A percentile compares a stretch with the other conserved stretches of the same genome.
These are phyloP conservation scores for Phyllostomus discolor DNA, from an alignment of 2,113 vertebrate species.

Conservation along the genomic window DNA sequence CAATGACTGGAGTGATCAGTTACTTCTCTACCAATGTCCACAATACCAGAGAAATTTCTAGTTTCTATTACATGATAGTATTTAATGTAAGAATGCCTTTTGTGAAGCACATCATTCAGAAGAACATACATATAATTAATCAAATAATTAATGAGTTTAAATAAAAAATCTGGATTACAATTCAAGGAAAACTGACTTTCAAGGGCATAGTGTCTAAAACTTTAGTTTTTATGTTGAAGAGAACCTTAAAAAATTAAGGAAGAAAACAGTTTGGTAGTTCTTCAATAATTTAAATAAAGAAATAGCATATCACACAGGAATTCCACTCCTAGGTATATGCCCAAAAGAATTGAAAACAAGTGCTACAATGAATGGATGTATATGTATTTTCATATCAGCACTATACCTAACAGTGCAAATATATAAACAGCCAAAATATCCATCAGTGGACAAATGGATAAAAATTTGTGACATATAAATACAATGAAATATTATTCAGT, in stretches of 20 bases:
- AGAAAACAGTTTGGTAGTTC: background rate
- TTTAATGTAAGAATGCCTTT: background rate
- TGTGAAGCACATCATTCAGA: background rate
- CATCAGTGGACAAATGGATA: background rate
- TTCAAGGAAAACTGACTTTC: slow-evolving; percentile 43
- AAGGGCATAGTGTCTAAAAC: slow-evolving; percentile 37
- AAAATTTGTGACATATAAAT: background rate
- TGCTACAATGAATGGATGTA: background rate
- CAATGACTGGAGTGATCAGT: background rate
- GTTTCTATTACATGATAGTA: background rate
- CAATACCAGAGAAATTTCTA: background rate
- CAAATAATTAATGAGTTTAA: slow-evolving; percentile 9
- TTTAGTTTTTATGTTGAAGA: background rate
- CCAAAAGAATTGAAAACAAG: background rate
- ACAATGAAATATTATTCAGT: background rate
- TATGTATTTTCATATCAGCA: background rate
- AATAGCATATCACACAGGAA: background rate
- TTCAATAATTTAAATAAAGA: background rate
- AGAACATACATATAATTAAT: slow-evolving; percentile 9
- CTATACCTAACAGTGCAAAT: background rate
- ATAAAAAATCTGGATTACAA: background rate
- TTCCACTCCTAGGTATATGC: background rate
- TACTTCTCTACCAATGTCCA: background rate
- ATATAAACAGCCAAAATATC: background rate
- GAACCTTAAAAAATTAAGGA: slow-evolving; percentile 38